Base-by-base conservation (phyloP, 2,888 invertebrate genomes). In the Caenorhabditis uteleia region DNA sequence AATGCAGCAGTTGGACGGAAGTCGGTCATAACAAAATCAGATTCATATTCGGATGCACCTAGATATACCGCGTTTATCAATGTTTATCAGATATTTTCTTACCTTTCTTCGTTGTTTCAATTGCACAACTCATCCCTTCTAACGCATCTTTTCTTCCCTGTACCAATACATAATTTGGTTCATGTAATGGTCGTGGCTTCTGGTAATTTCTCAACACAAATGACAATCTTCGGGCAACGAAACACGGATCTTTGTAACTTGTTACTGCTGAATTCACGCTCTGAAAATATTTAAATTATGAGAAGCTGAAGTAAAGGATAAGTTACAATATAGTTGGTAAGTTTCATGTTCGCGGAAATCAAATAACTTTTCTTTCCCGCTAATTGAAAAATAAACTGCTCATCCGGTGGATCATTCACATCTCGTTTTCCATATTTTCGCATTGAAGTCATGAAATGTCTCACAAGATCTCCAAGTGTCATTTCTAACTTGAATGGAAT, bases 361-460 rank as follows among this genome's bases (percentile, higher is more conserved):
- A 81, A 48, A 46, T 64, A 81, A 23, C 69, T 70, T 10, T 68
- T 72, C 48, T 70, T 48, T 6, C 81, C 81, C 8, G 71, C 81
- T 23, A 82, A 45, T 61, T 81, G 81, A 5, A 81, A 61, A 7
- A 81, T 55, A 49, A 70, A 82, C n/a, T 65, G 70, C 20, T 70
- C 71, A n/a, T 70, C 65, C 14, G 29, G 10, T 8, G 74, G 56
- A 33, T 65, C 54, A 16, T 69, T 69, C 7, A 57, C 18, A 62
- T 68, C 75, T 58, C 33, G 21, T 58, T 61, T 20, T 18, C 54
- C 50, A 10, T 59, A 7, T 2, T 42, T 18, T 3, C 20, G n/a
- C n/a, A n/a, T n/a, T n/a, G n/a, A n/a, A n/a, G n/a, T n/a, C n/a
- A n/a, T n/a, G n/a, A n/a, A n/a, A n/a, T 29, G 42, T 1, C 20